Base-by-base conservation (phyloP, 35 echinoderm and acorn worm species). In the Lytechinus pictus region DNA sequence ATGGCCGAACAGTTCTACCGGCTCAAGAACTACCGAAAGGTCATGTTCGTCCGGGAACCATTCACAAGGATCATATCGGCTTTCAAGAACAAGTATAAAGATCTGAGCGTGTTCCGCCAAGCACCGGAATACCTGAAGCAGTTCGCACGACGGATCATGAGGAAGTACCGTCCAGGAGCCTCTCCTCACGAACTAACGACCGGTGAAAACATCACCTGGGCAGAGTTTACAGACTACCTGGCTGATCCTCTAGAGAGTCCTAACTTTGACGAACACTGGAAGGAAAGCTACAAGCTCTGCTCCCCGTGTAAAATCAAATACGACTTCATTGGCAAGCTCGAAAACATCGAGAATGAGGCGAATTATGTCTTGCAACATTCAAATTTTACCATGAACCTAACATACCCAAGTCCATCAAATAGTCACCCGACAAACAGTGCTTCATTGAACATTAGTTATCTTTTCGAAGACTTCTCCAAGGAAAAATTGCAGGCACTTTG, bases 401-500 rank as follows among this genome's bases (percentile, higher is more conserved):
- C 92, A 3, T 93, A 93, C n/a, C 92, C 92, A 27, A 93, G 92
- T 93, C 57, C 92, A 10, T 11, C 92, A 54, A 93, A 93, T 57
- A 93, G 92, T 57, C 92, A 93, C 27, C 92, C 92, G 12, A 93
- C 92, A n/a, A 93, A 93, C 92, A 93, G 92, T 27, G 52, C 92
- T 54, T 93, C 92, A 10, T 16, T 44, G 8, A 91, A 96, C 19
- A 95, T 95, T 12, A 97, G 87, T 58, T 86, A 96, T 33, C 95
- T 72, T n/a, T 99, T 96, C 28, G 95, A 52, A 57, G 79, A 95
- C 27, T 95, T 99, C n/a, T 95, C 96, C 9, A 94, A 90, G 5
- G 94, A 91, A 28, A 94, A 96, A 56, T 21, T 99, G 3, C 91
- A 97, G 58, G 90, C 94, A 9, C 91, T 99, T 24, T 99, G 98